phyloP scores from a whole-genome alignment of 2,888 invertebrate species.

The Amphipyra berbera region DNA sequence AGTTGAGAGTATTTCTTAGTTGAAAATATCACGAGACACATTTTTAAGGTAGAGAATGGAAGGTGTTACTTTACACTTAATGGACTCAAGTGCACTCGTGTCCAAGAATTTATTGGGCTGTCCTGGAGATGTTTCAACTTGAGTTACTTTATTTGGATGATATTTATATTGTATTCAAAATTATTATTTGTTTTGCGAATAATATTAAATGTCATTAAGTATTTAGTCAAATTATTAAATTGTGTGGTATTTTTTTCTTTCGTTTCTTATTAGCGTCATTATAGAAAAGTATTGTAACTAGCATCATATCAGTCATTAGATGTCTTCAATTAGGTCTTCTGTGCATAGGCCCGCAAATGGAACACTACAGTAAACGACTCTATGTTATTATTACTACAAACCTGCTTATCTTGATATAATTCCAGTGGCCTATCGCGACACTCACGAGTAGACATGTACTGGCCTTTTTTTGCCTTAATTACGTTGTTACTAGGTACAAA shows the following conservation, averaged over 20 bases:
- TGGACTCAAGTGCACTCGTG: conserved; percentile 65
- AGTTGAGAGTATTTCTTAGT: conserved; percentile 53
- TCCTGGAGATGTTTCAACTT: conserved; percentile 30
- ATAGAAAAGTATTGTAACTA: too few species aligned
- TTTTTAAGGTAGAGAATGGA: conserved; percentile 57
- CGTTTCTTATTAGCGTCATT: neutral
- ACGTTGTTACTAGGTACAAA: neutral
- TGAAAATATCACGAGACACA: conserved; percentile 58
- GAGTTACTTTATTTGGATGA: conserved; percentile 27
- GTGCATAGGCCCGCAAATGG: too few species aligned
- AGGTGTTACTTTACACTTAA: conserved; percentile 63
- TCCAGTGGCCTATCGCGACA: too few species aligned
- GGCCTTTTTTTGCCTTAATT: neutral
- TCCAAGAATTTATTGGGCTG: conserved; percentile 52
- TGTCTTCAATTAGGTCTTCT: too few species aligned
- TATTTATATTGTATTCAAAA: conserved; percentile 19
- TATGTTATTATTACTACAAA: too few species aligned
- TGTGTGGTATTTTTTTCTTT: neutral
- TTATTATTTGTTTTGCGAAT: neutral
- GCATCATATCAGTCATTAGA: too few species aligned
- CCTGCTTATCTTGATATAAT: too few species aligned
- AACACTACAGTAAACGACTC: too few species aligned
- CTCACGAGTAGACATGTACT: too few species aligned
- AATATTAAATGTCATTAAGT: neutral
- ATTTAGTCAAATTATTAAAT: too few species aligned